Base-by-base conservation (phyloP, 2,113 vertebrate genomes). In the Elachura formosa region DNA sequence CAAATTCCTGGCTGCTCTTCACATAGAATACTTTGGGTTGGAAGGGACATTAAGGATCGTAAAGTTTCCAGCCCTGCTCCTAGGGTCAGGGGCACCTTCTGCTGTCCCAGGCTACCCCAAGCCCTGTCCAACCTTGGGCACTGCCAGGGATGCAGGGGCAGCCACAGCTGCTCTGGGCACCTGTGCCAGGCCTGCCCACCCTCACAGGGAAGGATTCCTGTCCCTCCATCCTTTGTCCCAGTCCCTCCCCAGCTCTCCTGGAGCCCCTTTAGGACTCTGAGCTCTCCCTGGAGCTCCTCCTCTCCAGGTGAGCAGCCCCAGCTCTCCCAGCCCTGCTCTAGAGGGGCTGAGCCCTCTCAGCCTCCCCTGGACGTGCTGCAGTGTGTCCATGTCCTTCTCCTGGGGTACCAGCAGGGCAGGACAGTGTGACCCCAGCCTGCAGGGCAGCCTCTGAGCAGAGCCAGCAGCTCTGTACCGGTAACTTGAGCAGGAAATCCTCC, bases 401-500 rank as follows among this genome's bases (percentile, higher is more conserved):
- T 24, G 52, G 22, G 55, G 52, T 23, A n/a, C 6, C 54, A 61
- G 38, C 28, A 34, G n/a, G 14, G 46, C 4, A 26, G 14, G 34
- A 23, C 54, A n/a, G n/a, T n/a, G n/a, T n/a, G n/a, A n/a, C n/a
- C n/a, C n/a, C n/a, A n/a, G n/a, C n/a, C n/a, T n/a, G n/a, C n/a
- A n/a, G n/a, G n/a, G n/a, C n/a, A n/a, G n/a, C n/a, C n/a, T n/a
- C n/a, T n/a, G n/a, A n/a, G 14, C 67, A 28, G 6, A 11, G 18
- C 19, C 66, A n/a, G n/a, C n/a, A n/a, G 62, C 31, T 9, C 31
- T 4, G 74, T 98, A 99, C 99, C 86, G 99, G 99, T 95, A 99
- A 96, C 97, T 99, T 99, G 46, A 99, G 98, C 93, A 99, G 98
- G 94, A 99, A 99, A 97, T 99, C 99, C 86, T 99, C 99, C 74